A percentile compares a stretch with the other conserved stretches of the same genome.
These are phyloP conservation scores for Thryonomys swinderianus DNA, from an alignment of 2,113 vertebrate species.

Conservation along the genomic window DNA sequence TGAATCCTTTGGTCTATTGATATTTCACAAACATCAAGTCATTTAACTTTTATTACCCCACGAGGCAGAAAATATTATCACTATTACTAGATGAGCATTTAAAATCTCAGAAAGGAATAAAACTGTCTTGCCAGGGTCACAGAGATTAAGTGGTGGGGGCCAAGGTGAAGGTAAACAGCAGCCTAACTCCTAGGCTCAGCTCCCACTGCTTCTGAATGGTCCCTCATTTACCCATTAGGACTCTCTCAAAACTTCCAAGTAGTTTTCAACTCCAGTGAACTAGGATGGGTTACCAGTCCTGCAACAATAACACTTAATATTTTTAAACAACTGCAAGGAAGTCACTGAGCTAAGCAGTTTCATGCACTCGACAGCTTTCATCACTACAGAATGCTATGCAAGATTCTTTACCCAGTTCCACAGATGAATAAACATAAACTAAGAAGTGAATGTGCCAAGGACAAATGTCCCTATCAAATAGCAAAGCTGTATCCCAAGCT, in stretches of 20 bases:
- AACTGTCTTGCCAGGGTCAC: too few relatives aligned
- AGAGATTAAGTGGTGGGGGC: background rate
- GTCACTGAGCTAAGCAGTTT: background rate
- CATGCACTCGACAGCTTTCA: background rate
- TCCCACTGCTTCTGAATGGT: background rate
- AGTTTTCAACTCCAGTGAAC: background rate
- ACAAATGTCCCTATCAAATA: background rate
- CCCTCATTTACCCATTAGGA: background rate
- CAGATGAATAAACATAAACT: background rate
- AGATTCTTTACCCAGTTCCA: background rate
- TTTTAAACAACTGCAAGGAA: background rate
- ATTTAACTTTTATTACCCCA: background rate
- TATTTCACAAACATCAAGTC: background rate
- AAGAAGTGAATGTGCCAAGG: background rate
- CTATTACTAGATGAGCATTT: background rate
- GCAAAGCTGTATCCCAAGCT: background rate
- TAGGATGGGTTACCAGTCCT: background rate
- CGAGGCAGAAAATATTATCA: background rate
- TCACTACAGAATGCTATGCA: background rate
- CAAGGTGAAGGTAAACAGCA: background rate
- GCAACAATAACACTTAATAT: background rate
- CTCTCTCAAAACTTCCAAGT: background rate
- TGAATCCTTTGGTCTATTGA: background rate
- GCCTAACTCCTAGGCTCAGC: background rate
- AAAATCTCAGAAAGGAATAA: background rate